These are phyloP conservation scores for Parthenolecanium corni DNA, from an alignment of 2,888 invertebrate species.

Conservation along the genomic window DNA sequence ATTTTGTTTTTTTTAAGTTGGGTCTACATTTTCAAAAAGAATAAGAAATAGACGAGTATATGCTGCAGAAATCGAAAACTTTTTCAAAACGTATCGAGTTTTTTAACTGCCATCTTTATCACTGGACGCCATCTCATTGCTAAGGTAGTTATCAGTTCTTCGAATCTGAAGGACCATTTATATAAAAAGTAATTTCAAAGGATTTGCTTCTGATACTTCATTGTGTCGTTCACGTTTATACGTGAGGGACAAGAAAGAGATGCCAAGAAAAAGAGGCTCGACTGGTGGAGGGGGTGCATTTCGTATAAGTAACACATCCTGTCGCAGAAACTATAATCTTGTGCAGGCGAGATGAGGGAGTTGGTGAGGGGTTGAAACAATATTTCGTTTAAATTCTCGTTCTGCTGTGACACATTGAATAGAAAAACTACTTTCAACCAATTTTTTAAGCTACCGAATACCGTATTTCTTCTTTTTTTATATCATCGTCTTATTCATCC, in stretches of 20 bases:
- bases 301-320: background rate
- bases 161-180: constrained; percentile 24
- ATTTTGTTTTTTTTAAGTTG: too few species aligned
- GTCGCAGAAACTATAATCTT: background rate
- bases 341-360: background rate
- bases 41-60: too few species aligned
- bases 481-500: background rate
- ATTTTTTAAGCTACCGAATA: background rate
- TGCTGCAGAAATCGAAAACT: background rate
- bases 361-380: constrained; percentile 15
- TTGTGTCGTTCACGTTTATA: constrained; percentile 22
- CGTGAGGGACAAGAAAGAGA: background rate
- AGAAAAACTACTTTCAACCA: background rate
- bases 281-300: background rate
- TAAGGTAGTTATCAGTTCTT: constrained; percentile 8
- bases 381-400: constrained; percentile 17
- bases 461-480: background rate
- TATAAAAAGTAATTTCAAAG: constrained; percentile 26
- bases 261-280: background rate
- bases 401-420: background rate
- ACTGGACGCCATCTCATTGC: background rate
- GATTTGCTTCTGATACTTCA: constrained; percentile 21
- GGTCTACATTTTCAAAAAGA: too few species aligned
- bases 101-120: background rate
- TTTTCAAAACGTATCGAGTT: background rate